These are phyloP conservation scores for Sepioteuthis lessoniana DNA, from an alignment of 2,888 invertebrate species.

Conservation along the genomic window DNA sequence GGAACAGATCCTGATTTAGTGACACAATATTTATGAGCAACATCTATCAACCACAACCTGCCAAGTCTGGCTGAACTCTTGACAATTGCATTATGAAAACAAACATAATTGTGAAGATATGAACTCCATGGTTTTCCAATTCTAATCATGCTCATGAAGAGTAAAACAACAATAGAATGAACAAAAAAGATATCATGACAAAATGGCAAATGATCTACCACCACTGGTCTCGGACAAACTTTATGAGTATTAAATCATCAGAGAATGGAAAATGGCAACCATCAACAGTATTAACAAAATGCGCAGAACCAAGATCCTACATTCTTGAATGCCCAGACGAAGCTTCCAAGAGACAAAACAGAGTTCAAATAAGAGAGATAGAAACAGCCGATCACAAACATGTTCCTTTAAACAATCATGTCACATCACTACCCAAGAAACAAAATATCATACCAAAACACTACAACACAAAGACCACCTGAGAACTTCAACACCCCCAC, in stretches of 20 bases:
- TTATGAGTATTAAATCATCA: too few species aligned
- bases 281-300: not conserved
- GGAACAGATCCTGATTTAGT: constrained; percentile 37
- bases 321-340: not conserved
- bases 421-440: too few species aligned
- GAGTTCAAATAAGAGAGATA: too few species aligned
- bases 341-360: too few species aligned
- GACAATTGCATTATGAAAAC: not conserved
- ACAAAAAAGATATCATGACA: not conserved
- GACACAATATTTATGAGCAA: not conserved
- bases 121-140: not conserved
- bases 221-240: not conserved
- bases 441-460: too few species aligned
- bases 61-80: constrained; percentile 48
- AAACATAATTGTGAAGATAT: not conserved
- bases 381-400: not conserved
- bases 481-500: too few species aligned
- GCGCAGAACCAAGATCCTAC: not conserved
- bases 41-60: constrained; percentile 24
- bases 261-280: not conserved
- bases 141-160: not conserved
- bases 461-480: too few species aligned
- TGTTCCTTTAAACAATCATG: too few species aligned
- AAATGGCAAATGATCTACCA: too few species aligned
- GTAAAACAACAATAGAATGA: not conserved